phyloP scores from a whole-genome alignment of 1,140 invertebrate species.

The Atopsyche davidsoni region DNA sequence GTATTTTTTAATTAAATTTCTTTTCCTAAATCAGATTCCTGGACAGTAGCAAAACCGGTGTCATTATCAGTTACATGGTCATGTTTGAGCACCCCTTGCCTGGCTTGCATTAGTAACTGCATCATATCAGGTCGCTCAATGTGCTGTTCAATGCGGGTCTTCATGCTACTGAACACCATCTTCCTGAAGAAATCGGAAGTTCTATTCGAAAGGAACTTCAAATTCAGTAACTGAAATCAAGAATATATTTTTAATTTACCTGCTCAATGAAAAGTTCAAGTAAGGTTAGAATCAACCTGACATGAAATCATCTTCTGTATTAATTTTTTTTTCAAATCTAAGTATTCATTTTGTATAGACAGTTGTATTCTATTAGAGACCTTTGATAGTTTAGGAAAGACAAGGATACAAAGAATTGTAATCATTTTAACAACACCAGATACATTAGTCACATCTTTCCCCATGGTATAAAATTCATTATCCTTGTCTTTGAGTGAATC shows the following conservation, averaged over 20 bases:
- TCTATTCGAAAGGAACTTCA: background rate
- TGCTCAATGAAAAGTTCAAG: background rate
- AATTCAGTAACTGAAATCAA: background rate
- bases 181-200: background rate
- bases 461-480: too few relatives aligned
- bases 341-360: too few relatives aligned
- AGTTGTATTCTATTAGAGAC: background rate
- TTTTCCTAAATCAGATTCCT: constrained; percentile 24
- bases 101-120: constrained; percentile 40
- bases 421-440: too few relatives aligned
- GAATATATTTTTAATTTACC: background rate
- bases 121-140: constrained; percentile 37
- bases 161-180: background rate
- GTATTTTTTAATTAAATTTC: too few relatives aligned
- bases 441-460: too few relatives aligned
- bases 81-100: constrained; percentile 28
- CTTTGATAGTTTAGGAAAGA: too few relatives aligned
- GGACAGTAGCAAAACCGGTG: constrained; percentile 28
- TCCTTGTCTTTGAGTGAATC: too few relatives aligned
- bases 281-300: background rate
- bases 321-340: too few relatives aligned
- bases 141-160: background rate
- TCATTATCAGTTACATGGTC: constrained; percentile 10
- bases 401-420: too few relatives aligned
- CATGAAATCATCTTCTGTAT: too few relatives aligned